Percentiles rank a stretch among this genome's conserved stretches.
phyloP scores from a whole-genome alignment of 2,888 invertebrate genomes.

The Crossocerus cetratus region DNA sequence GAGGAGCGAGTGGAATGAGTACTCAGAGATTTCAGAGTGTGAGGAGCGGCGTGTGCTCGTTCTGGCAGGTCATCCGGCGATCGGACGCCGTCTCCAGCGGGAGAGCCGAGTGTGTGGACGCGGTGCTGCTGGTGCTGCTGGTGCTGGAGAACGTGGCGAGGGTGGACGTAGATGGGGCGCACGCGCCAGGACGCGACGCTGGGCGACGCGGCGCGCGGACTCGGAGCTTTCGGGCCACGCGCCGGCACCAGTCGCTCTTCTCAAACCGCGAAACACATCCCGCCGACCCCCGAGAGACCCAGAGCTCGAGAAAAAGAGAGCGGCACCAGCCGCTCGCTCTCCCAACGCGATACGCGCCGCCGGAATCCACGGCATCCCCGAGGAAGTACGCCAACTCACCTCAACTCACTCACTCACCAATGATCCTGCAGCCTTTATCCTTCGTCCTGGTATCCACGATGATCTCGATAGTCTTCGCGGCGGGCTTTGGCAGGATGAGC shows the following conservation, averaged over 20 bases:
- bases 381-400: too few species aligned
- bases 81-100: background rate
- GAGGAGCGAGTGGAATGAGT: too few species aligned
- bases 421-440: background rate
- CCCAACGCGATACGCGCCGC: too few species aligned
- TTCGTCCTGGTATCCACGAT: background rate
- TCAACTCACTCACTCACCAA: too few species aligned
- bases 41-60: too few species aligned
- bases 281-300: constrained; percentile 45
- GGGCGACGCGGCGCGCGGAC: constrained; percentile 60
- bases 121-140: background rate
- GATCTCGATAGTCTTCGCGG: background rate
- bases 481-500: background rate
- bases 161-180: constrained; percentile 24
- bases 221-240: constrained; percentile 71
- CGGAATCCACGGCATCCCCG: too few species aligned
- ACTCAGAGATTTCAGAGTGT: too few species aligned
- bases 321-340: constrained; percentile 23
- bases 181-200: constrained; percentile 46
- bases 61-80: too few species aligned
- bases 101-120: background rate
- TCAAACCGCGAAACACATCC: constrained; percentile 73
- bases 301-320: constrained; percentile 28
- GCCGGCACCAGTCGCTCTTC: constrained; percentile 70
- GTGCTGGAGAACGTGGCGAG: background rate